Percentiles rank a stretch among this genome's conserved stretches.
phyloP scores from a whole-genome alignment of 2,113 vertebrate species.

The Cryptomyrus ogoouensis region DNA sequence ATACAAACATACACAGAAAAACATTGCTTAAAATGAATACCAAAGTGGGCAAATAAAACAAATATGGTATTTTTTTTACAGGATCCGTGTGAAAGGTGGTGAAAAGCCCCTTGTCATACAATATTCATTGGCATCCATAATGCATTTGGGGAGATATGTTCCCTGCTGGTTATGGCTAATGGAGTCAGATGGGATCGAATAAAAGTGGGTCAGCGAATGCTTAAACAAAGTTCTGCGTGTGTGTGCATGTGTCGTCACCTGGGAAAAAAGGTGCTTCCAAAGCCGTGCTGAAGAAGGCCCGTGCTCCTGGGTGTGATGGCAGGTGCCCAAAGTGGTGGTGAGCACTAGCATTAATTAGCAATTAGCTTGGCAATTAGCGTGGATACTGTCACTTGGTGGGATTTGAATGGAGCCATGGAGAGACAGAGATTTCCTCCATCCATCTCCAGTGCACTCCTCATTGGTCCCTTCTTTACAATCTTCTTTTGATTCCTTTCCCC shows the following conservation, averaged over 20 bases:
- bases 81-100: neutral
- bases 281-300: neutral
- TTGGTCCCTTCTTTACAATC: neutral
- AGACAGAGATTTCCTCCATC: neutral
- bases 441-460: neutral
- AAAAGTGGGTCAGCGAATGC: neutral
- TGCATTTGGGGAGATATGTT: neutral
- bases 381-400: neutral
- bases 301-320: neutral
- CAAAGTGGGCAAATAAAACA: neutral
- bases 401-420: neutral
- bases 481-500: neutral
- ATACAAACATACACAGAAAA: conserved; percentile 17
- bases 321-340: neutral
- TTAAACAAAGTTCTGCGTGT: neutral
- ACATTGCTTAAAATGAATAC: neutral
- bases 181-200: neutral
- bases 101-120: neutral
- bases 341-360: neutral
- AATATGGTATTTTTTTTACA: neutral
- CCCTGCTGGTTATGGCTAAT: neutral
- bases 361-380: neutral
- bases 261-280: neutral
- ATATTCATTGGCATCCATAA: neutral
- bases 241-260: neutral